Evolutionary conservation across 1,140 invertebrate genomes (phyloP).

Genomic region (Pseudomyrmex cubaensis): DNA sequence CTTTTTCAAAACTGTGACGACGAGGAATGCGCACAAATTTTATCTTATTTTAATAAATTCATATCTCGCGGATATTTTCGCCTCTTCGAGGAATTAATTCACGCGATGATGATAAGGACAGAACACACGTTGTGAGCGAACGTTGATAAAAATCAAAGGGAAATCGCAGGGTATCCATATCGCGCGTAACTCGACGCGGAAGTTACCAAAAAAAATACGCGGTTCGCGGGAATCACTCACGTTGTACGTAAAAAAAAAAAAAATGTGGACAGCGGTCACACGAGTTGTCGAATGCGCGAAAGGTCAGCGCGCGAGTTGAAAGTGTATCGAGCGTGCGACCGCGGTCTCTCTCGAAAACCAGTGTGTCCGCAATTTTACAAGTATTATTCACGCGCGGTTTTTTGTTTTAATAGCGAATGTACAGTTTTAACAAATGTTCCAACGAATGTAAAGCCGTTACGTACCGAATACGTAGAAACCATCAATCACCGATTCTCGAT

Average conservation of each 20-base stretch:
- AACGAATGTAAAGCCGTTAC: no score
- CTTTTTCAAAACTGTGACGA: no score
- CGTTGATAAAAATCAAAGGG: not conserved
- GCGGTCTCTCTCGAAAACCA: not conserved
- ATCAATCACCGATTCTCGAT: no score
- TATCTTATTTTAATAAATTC: not conserved
- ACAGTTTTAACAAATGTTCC: no score
- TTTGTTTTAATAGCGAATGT: no score
- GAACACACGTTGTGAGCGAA: not conserved
- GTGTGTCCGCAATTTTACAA: slow-evolving; percentile 1
- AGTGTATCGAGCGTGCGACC: not conserved
- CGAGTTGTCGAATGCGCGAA: not conserved
- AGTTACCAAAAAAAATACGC: not conserved
- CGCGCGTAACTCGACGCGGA: not conserved
- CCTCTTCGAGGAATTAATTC: not conserved
- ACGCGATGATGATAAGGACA: slow-evolving; percentile 12
- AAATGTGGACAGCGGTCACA: not conserved
- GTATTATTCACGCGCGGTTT: no score
- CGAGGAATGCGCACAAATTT: no score
- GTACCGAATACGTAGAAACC: no score
- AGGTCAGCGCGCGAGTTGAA: slow-evolving; percentile 29
- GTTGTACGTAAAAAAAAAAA: not conserved
- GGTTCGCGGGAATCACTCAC: no score
- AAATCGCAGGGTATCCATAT: no score
- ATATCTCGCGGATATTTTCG: not conserved